A percentile compares a stretch with the other conserved stretches of the same genome.
Conservation (phyloP, 2,888 invertebrate genomes). For the Augiades crinisus region DNA sequence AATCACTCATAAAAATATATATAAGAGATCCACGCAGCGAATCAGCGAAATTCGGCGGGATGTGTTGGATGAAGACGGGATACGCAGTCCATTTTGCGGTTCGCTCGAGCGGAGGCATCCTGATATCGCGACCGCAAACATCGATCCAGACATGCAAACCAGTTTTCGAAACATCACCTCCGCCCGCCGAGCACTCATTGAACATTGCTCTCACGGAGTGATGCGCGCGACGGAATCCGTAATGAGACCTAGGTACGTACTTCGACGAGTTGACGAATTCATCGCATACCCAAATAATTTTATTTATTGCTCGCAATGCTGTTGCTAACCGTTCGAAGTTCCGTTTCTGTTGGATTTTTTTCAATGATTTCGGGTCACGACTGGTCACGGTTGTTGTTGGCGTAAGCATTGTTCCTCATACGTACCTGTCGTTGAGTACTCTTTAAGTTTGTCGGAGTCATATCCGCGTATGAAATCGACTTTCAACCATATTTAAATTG, state of each 20-base stretch:
- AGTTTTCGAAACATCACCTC: conserved; percentile 48
- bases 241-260: conserved; percentile 36
- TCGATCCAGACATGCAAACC: conserved; percentile 56
- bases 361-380: background rate
- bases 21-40: background rate
- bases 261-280: conserved; percentile 22
- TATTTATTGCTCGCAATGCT: conserved; percentile 13
- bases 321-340: conserved; percentile 9
- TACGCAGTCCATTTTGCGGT: conserved; percentile 64
- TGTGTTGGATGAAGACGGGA: conserved; percentile 20
- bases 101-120: conserved; percentile 55
- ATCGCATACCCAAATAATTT: conserved; percentile 17
- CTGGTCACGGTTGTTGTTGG: background rate
- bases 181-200: conserved; percentile 37
- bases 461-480: too few relatives aligned
- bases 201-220: conserved; percentile 42
- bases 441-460: too few relatives aligned
- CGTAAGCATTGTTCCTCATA: background rate
- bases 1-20: too few relatives aligned
- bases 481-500: too few relatives aligned
- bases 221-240: conserved; percentile 37
- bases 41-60: background rate
- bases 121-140: conserved; percentile 67
- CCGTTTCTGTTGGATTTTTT: conserved; percentile 2
- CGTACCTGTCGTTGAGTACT: background rate